Percentiles rank a stretch among this genome's conserved stretches.
These are phyloP conservation scores for Plagodis pulveraria DNA, from an alignment of 2,888 invertebrate species.

Conservation along the genomic window DNA sequence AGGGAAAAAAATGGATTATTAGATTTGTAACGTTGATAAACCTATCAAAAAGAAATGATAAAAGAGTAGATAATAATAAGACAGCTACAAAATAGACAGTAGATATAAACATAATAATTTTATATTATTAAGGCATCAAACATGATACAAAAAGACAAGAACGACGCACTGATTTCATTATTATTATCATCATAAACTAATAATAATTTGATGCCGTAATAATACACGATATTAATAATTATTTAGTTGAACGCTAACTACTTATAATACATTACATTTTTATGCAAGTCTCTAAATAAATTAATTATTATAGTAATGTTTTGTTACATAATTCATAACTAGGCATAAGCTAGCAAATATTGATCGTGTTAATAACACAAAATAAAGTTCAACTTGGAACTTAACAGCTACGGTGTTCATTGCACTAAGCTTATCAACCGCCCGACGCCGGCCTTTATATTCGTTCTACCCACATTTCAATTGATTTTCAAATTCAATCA, in stretches of 20 bases:
- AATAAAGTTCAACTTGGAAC: too few relatives aligned
- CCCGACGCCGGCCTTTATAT: too few relatives aligned
- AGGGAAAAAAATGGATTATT: slow-evolving; percentile 11
- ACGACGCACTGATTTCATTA: slow-evolving; percentile 4
- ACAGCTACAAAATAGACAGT: slow-evolving; percentile 24
- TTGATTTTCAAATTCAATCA: too few relatives aligned
- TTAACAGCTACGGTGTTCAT: too few relatives aligned
- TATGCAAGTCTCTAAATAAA: slow-evolving; percentile 75
- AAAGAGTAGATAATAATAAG: slow-evolving; percentile 18
- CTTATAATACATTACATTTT: slow-evolving; percentile 73
- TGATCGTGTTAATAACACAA: background rate
- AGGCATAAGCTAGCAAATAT: slow-evolving; percentile 26
- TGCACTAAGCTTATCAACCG: too few relatives aligned
- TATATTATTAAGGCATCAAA: slow-evolving; percentile 32
- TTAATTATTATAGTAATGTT: slow-evolving; percentile 35
- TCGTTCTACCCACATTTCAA: too few relatives aligned
- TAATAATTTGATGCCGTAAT: slow-evolving; percentile 36
- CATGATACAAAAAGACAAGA: slow-evolving; percentile 27
- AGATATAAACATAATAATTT: slow-evolving; percentile 28
- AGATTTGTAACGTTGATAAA: slow-evolving; percentile 16
- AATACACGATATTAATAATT: slow-evolving; percentile 47
- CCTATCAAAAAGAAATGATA: slow-evolving; percentile 11
- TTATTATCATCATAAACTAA: too few relatives aligned
- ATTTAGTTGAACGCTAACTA: slow-evolving; percentile 76
- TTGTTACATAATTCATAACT: slow-evolving; percentile 41